phyloP scores from a whole-genome alignment of 1,140 invertebrate species.

The Papilio aristodemus region DNA sequence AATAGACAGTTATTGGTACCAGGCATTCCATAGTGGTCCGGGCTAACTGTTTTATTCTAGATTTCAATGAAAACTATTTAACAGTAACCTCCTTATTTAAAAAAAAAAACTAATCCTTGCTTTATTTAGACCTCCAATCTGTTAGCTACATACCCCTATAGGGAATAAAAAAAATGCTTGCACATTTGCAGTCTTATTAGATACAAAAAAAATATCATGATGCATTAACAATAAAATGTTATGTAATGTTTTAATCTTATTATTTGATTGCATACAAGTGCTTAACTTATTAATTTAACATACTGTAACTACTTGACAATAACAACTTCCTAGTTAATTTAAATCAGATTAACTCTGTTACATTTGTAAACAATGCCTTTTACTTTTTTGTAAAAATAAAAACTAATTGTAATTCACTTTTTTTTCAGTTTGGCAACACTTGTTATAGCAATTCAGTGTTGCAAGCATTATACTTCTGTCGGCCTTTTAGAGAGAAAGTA shows the following conservation, averaged over 20 bases:
- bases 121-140: no score
- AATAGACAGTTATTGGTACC: no score
- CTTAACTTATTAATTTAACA: not conserved
- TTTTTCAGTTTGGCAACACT: constrained; percentile 98
- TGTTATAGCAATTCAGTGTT: constrained; percentile 99
- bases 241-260: not conserved
- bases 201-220: no score
- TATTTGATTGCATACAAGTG: constrained; percentile 4
- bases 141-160: no score
- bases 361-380: not conserved
- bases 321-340: constrained; percentile 5
- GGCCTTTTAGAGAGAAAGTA: constrained; percentile 99
- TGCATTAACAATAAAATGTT: not conserved
- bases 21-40: no score
- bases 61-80: no score
- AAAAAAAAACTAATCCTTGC: no score
- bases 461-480: constrained; percentile 99
- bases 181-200: no score
- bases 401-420: constrained; percentile 34
- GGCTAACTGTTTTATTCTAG: no score
- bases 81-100: no score
- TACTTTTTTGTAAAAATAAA: not conserved
- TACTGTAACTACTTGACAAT: not conserved
- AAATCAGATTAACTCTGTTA: not conserved
- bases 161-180: no score